Evolutionary conservation across 1,140 invertebrate genomes (phyloP).

Genomic region (Habropoda laboriosa): DNA sequence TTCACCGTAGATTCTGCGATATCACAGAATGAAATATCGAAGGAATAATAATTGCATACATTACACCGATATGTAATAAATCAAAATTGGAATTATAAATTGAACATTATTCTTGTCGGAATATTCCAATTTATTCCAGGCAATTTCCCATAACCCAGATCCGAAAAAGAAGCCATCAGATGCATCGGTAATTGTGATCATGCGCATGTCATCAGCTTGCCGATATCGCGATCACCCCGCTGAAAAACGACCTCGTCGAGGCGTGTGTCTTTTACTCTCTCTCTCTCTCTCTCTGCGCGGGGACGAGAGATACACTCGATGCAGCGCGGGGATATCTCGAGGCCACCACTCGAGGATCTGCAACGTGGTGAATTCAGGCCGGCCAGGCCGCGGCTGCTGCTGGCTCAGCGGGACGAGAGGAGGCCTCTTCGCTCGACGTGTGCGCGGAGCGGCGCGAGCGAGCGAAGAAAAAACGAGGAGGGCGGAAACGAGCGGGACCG

Average conservation of each 20-base stretch:
- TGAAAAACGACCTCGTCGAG: background rate
- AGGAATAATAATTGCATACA: too few relatives aligned
- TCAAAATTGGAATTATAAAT: too few relatives aligned
- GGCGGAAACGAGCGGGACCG: too few relatives aligned
- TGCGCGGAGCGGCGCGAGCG: background rate
- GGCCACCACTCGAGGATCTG: constrained; percentile 68
- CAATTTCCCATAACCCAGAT: too few relatives aligned
- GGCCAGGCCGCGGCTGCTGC: constrained; percentile 45
- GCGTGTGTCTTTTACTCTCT: background rate
- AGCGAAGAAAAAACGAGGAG: constrained; percentile 3
- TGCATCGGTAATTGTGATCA: background rate
- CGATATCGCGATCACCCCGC: background rate
- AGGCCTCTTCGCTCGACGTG: constrained; percentile 36
- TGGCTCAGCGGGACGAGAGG: constrained; percentile 54
- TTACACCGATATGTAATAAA: too few relatives aligned
- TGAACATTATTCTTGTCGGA: too few relatives aligned
- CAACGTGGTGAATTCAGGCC: constrained; percentile 67
- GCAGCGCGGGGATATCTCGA: constrained; percentile 62
- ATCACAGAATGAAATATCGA: too few relatives aligned
- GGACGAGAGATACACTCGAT: constrained; percentile 48
- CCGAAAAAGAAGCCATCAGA: too few relatives aligned
- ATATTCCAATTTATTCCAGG: too few relatives aligned
- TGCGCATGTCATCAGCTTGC: background rate
- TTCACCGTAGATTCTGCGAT: too few relatives aligned
- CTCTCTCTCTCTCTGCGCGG: background rate